These are phyloP conservation scores for Amphipoea lucens DNA, from an alignment of 2,888 invertebrate genomes.

Conservation along the genomic window DNA sequence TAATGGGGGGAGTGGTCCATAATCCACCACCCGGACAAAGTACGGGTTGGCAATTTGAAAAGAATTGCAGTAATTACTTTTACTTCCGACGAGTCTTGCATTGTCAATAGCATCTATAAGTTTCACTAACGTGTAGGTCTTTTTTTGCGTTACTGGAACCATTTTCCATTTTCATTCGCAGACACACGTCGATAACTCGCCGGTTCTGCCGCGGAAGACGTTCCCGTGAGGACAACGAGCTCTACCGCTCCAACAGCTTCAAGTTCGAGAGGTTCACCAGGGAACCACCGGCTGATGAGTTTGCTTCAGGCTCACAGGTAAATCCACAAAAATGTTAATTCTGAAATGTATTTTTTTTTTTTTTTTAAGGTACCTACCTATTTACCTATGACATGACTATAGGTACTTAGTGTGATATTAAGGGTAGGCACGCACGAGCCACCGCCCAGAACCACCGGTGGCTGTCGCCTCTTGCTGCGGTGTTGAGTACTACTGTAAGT, in stretches of 20 bases:
- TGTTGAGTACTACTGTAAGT: too few relatives aligned
- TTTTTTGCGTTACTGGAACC: not conserved
- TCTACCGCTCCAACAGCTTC: constrained; percentile 96
- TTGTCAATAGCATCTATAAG: not conserved
- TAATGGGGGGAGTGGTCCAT: too few relatives aligned
- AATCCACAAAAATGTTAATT: constrained; percentile 68
- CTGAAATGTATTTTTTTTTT: not conserved
- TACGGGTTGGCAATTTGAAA: not conserved
- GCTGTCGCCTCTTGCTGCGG: too few relatives aligned
- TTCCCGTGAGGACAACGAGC: constrained; percentile 94
- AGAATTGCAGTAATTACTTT: not conserved
- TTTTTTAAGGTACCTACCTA: not conserved
- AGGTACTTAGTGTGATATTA: too few relatives aligned
- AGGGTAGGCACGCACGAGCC: too few relatives aligned
- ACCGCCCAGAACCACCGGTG: too few relatives aligned
- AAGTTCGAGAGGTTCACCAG: constrained; percentile 96
- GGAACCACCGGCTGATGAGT: constrained; percentile 91
- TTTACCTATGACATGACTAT: too few relatives aligned
- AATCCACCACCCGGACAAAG: too few relatives aligned
- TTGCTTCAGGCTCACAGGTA: constrained; percentile 93
- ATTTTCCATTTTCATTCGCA: constrained; percentile 56
- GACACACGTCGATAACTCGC: constrained; percentile 91
- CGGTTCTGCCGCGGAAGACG: constrained; percentile 94
- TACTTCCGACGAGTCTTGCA: not conserved
- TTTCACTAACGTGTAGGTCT: not conserved